Evolutionary conservation across 2,888 invertebrate genomes (phyloP).

Genomic region (Leptopilina myrica): DNA sequence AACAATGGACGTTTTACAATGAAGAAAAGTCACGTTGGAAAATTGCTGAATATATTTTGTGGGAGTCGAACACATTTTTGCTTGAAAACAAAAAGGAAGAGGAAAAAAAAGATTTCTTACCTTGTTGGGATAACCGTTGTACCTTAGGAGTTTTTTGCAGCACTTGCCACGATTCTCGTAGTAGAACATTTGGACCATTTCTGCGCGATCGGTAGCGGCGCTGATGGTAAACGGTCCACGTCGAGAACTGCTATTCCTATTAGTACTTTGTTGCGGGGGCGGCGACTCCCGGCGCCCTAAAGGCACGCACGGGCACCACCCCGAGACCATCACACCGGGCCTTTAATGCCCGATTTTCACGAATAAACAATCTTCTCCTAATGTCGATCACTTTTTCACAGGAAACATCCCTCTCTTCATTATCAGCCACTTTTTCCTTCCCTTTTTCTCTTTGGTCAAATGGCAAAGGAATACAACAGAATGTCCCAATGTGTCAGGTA

Average conservation of each 20-base stretch:
- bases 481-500: conserved; percentile 29
- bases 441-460: conserved; percentile 20
- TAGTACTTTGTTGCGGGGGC: conserved; percentile 70
- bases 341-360: conserved; percentile 60
- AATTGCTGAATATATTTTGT: background rate
- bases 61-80: background rate
- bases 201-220: conserved; percentile 72
- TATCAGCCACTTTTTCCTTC: conserved; percentile 30
- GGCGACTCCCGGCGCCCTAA: conserved; percentile 76
- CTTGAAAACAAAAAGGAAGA: background rate
- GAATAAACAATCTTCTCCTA: conserved; percentile 53
- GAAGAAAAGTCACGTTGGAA: background rate
- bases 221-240: conserved; percentile 74
- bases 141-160: conserved; percentile 87
- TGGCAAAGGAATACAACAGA: background rate
- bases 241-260: conserved; percentile 57
- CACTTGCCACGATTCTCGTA: conserved; percentile 89
- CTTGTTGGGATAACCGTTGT: conserved; percentile 90
- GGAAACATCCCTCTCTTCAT: conserved; percentile 47
- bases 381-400: conserved; percentile 9
- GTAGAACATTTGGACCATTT: conserved; percentile 83
- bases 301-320: conserved; percentile 78
- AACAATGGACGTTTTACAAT: conserved; percentile 31
- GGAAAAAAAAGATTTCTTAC: conserved; percentile 74
- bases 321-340: conserved; percentile 75